These are phyloP conservation scores for Colius striatus DNA, from an alignment of 2,113 vertebrate genomes.

Conservation along the genomic window DNA sequence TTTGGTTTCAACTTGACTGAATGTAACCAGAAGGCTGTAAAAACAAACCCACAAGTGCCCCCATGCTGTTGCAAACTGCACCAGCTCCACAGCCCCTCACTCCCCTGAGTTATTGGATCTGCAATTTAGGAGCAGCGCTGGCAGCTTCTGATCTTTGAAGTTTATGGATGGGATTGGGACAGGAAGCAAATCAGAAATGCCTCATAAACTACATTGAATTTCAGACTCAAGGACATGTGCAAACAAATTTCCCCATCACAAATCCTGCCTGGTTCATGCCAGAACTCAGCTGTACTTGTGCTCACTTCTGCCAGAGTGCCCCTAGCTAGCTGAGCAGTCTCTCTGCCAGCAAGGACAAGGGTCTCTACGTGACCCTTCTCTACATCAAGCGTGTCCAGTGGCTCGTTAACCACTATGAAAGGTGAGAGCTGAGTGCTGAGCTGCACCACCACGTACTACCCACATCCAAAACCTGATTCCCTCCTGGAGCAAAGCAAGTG, in stretches of 20 bases:
- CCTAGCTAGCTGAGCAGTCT: not conserved
- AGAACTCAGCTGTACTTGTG: not conserved
- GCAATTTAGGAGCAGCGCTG: not conserved
- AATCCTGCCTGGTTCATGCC: not conserved
- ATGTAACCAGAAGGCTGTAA: not conserved
- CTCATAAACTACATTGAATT: not conserved
- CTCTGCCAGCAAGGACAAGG: not conserved
- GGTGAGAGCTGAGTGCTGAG: not conserved
- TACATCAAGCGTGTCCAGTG: not conserved
- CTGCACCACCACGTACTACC: not conserved
- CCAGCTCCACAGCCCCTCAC: not conserved
- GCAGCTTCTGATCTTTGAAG: not conserved
- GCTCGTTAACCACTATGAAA: not conserved
- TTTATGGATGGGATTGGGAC: not conserved
- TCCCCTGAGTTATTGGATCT: not conserved
- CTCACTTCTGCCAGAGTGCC: too few relatives aligned
- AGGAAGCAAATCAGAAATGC: not conserved
- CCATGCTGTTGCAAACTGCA: not conserved
- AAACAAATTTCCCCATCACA: not conserved
- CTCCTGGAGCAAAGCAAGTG: not conserved
- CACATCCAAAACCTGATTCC: fast-evolving
- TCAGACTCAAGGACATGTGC: not conserved
- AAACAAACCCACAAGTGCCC: not conserved
- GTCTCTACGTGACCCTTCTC: not conserved
- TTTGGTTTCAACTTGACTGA: not conserved